Percentiles rank a stretch among this genome's conserved stretches.
Evolutionary conservation across 2,888 invertebrate genomes (phyloP).

Genomic region (Orthosia gracilis): DNA sequence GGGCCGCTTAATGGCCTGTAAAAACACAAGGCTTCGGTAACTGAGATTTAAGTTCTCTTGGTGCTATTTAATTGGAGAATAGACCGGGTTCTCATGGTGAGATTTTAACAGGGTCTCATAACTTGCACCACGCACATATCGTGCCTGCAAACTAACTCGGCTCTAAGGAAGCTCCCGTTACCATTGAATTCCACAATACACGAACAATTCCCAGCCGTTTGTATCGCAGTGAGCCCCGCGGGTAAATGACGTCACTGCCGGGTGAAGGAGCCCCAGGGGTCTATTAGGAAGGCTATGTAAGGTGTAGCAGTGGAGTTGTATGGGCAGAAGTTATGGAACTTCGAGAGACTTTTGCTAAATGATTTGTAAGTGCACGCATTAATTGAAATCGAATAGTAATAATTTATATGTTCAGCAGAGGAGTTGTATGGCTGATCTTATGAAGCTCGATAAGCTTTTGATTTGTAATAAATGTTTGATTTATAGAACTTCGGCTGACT

Average conservation of each 20-base stretch:
- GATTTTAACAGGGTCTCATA: background rate
- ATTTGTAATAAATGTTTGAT: no score
- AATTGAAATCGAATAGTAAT: no score
- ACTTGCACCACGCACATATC: conserved; percentile 4
- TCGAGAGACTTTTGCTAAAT: background rate
- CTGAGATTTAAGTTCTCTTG: no score
- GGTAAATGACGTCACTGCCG: conserved; percentile 19
- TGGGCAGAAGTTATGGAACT: background rate
- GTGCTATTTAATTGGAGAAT: no score
- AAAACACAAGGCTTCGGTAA: background rate
- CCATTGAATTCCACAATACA: conserved; percentile 51
- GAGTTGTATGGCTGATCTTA: no score
- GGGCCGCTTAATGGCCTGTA: no score
- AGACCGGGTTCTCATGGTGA: no score
- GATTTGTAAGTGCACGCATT: background rate
- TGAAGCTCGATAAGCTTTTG: no score
- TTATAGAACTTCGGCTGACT: no score
- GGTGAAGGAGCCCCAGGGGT: background rate
- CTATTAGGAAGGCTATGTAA: conserved; percentile 7
- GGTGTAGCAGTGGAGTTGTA: background rate
- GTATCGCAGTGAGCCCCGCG: conserved; percentile 7
- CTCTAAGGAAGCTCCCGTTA: conserved; percentile 36
- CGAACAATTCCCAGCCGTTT: conserved; percentile 41
- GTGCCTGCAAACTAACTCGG: conserved; percentile 27
- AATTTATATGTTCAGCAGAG: no score